phyloP scores from a whole-genome alignment of 1,140 invertebrate species.

The Phocides pigmalion region DNA sequence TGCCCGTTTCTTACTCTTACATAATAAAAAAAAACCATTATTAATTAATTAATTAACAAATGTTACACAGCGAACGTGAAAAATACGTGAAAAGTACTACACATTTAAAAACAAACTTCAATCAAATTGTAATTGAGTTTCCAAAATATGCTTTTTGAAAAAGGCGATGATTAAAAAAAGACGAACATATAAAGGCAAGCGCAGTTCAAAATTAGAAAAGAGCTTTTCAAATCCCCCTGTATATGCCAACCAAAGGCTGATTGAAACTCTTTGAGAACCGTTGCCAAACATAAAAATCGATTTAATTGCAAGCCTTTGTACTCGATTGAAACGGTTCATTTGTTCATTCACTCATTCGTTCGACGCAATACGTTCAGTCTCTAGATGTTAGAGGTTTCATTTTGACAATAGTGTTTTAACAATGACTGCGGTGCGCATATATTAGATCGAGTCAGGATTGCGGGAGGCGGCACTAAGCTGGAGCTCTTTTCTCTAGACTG shows the following conservation, averaged over 20 bases:
- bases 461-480: no score
- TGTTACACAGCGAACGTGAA: neutral
- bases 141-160: neutral
- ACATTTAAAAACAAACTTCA: neutral
- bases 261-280: conserved; percentile 18
- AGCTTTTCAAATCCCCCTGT: neutral
- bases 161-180: neutral
- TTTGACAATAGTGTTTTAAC: neutral
- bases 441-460: no score
- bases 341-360: conserved; percentile 11
- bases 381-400: neutral
- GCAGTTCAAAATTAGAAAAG: conserved; percentile 1
- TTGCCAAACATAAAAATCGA: conserved; percentile 14
- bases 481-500: no score
- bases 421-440: no score
- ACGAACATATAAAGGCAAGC: neutral
- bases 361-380: neutral
- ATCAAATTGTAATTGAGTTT: neutral
- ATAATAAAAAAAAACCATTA: no score
- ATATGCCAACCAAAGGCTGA: conserved; percentile 12
- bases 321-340: conserved; percentile 7
- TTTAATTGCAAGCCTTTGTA: conserved; percentile 14
- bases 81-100: neutral
- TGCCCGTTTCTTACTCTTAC: no score
- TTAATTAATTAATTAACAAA: neutral